Evolutionary conservation across 2,797 vertebrate species (phyloP).

Genomic region (Pteropus rufus): DNA sequence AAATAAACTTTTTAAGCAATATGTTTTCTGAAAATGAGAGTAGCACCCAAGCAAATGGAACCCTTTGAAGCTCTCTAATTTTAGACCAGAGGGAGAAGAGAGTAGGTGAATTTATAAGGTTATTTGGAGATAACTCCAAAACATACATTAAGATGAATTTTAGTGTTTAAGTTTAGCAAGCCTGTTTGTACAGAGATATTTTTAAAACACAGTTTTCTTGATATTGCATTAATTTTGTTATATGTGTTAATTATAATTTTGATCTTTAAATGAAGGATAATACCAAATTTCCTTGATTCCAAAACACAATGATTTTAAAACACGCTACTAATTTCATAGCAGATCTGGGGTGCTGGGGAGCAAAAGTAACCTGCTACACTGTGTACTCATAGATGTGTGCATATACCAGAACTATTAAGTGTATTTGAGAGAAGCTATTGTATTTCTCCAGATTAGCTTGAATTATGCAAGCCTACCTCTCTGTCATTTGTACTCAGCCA

Average conservation of each 20-base stretch:
- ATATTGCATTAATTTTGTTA: conserved; percentile 9
- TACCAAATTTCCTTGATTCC: not conserved
- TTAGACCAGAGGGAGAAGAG: not conserved
- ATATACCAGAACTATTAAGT: not conserved
- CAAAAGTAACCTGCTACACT: not conserved
- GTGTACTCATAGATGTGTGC: not conserved
- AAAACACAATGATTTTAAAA: not conserved
- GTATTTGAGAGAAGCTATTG: not conserved
- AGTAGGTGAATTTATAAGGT: not conserved
- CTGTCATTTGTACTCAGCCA: not conserved
- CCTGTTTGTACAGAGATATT: not conserved
- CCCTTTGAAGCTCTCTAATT: not conserved
- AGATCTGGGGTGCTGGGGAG: not conserved
- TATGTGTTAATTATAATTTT: not conserved
- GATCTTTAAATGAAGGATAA: not conserved
- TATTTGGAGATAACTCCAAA: not conserved
- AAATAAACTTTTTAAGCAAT: not conserved
- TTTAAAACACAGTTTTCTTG: not conserved
- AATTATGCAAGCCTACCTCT: not conserved
- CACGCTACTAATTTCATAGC: not conserved
- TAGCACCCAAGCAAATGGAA: not conserved
- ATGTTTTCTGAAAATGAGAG: not conserved
- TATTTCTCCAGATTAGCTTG: not conserved
- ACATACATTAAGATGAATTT: not conserved
- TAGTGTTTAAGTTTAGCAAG: not conserved